A percentile compares a stretch with the other conserved stretches of the same genome.
Conservation (phyloP, 2,888 invertebrate genomes). For the Celastrina argiolus region DNA sequence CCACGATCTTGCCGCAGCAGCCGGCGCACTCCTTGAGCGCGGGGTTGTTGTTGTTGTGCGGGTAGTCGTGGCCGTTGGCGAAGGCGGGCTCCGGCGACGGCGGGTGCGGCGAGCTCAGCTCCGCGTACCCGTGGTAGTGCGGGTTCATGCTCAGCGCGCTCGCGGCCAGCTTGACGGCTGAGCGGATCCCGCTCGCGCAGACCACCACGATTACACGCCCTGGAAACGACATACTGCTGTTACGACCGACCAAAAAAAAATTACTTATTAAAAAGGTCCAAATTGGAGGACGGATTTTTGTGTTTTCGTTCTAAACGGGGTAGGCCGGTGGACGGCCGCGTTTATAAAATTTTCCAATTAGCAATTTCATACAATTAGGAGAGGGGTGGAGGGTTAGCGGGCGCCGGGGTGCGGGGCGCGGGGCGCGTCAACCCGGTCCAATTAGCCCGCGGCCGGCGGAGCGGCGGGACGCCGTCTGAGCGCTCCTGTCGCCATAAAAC, state of each 20-base stretch:
- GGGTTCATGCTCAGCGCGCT: conserved; percentile 93
- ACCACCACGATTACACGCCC: conserved; percentile 76
- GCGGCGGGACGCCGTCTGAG: conserved; percentile 67
- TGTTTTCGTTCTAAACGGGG: conserved; percentile 26
- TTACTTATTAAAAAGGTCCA: not conserved
- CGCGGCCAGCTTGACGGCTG: conserved; percentile 91
- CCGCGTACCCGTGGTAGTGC: conserved; percentile 91
- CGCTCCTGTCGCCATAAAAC: conserved; percentile 78
- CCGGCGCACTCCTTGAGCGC: conserved; percentile 90
- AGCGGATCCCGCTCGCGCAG: conserved; percentile 72
- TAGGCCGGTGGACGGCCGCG: conserved; percentile 68
- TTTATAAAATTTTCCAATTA: conserved; percentile 79
- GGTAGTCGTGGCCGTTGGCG: conserved; percentile 80
- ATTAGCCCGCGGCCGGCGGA: conserved; percentile 76
- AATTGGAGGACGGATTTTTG: conserved; percentile 4
- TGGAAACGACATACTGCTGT: conserved; percentile 37
- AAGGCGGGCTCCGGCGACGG: conserved; percentile 85
- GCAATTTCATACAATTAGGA: conserved; percentile 78
- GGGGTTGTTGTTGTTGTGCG: conserved; percentile 79
- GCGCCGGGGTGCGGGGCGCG: conserved; percentile 43
- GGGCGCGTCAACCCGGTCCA: conserved; percentile 69
- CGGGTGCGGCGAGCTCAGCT: conserved; percentile 87
- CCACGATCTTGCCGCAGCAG: conserved; percentile 94
- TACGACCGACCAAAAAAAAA: not conserved
- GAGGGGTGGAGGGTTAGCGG: conserved; percentile 45